Conservation (phyloP, 2,113 vertebrate species). For the Rissa tridactyla region DNA sequence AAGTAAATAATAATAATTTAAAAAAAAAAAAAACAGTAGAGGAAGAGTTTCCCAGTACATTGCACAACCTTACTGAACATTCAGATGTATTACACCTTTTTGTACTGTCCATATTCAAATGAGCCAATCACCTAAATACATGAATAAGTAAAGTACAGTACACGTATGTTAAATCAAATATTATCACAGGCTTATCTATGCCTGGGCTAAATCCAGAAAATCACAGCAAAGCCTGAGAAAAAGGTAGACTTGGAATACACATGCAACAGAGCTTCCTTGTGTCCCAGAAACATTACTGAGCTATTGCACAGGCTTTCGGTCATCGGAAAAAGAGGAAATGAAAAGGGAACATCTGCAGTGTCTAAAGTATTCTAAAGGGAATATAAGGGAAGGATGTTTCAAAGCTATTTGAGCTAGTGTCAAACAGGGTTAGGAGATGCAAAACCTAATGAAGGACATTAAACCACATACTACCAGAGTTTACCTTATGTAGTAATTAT, state of each 20-base stretch:
- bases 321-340: neutral
- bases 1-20: neutral
- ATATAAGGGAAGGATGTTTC: conserved; percentile 21
- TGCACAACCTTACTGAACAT: neutral
- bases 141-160: neutral
- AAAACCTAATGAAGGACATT: neutral
- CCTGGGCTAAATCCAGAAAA: neutral
- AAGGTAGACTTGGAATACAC: neutral
- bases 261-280: neutral
- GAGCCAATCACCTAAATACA: neutral
- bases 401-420: conserved; percentile 21
- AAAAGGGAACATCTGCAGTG: conserved; percentile 36
- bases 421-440: conserved; percentile 1
- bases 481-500: neutral
- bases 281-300: neutral
- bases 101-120: neutral
- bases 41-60: neutral
- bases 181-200: neutral
- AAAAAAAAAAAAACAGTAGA: neutral
- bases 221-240: neutral
- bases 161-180: neutral
- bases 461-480: neutral
- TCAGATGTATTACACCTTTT: neutral
- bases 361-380: conserved; percentile 20
- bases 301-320: neutral